Percentiles rank a stretch among this genome's conserved stretches.
Conservation (phyloP, 2,113 vertebrate genomes). For the Tetrax tetrax region DNA sequence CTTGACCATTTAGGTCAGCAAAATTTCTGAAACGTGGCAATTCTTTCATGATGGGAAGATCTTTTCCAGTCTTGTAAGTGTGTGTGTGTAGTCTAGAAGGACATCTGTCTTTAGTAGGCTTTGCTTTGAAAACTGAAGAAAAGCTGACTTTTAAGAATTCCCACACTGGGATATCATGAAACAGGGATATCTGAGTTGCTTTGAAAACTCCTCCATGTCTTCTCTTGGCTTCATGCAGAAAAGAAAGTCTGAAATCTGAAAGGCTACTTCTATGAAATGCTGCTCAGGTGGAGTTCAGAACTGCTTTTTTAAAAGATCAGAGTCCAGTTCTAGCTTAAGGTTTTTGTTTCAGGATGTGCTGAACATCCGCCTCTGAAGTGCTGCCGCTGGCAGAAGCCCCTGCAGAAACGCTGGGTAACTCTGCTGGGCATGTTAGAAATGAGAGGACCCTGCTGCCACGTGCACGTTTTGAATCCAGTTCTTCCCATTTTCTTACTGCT, state of each 20-base stretch:
- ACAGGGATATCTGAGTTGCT: background rate
- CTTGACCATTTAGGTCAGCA: background rate
- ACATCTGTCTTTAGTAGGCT: background rate
- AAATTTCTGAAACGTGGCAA: background rate
- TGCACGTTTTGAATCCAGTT: background rate
- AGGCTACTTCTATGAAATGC: background rate
- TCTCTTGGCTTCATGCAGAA: background rate
- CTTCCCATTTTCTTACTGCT: background rate
- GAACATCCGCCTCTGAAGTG: background rate
- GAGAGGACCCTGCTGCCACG: background rate
- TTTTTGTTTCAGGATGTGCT: background rate
- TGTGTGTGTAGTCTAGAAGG: slow-evolving; percentile 9
- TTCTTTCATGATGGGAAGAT: background rate
- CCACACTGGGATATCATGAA: background rate
- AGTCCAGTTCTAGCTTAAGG: background rate
- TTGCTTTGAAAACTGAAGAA: slow-evolving; percentile 25
- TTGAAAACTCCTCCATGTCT: background rate
- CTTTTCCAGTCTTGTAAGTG: background rate
- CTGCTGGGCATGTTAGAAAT: fast-evolving
- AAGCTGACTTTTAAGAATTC: slow-evolving; percentile 19
- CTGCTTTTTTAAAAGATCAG: background rate
- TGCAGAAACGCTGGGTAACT: background rate
- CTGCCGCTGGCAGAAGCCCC: background rate
- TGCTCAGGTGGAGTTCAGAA: background rate
- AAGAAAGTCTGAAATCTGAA: background rate